These are phyloP conservation scores for Quiscalus mexicanus DNA, from an alignment of 2,113 vertebrate species.

Conservation along the genomic window DNA sequence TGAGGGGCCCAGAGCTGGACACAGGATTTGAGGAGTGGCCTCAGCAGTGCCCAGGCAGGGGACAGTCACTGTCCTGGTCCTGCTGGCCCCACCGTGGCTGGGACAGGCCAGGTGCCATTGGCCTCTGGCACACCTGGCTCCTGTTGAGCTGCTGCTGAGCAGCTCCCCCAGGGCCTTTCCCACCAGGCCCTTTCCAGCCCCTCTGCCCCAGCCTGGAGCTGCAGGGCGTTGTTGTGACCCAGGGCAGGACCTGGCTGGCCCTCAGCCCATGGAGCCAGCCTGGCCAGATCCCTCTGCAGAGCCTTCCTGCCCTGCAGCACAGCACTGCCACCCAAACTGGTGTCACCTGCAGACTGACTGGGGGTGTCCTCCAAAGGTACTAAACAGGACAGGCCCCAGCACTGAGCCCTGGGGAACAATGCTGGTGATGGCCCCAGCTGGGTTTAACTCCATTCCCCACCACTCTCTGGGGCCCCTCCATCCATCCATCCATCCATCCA, in stretches of 20 bases:
- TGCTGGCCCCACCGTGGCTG: neutral
- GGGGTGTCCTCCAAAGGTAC: neutral
- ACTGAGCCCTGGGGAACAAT: neutral
- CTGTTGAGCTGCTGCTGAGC: neutral
- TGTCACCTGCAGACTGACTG: neutral
- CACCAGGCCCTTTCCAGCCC: neutral
- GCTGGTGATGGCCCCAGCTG: neutral
- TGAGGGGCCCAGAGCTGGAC: neutral
- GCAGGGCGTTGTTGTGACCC: neutral
- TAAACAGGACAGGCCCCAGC: neutral
- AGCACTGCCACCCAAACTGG: neutral
- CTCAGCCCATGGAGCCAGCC: neutral
- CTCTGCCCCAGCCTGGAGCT: neutral
- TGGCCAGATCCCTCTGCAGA: neutral
- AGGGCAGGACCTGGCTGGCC: neutral
- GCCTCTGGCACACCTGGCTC: neutral
- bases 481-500: neutral
- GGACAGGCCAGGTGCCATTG: neutral
- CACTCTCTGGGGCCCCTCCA: fast-evolving
- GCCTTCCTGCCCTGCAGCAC: neutral
- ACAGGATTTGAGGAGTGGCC: neutral
- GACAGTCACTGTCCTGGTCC: fast-evolving
- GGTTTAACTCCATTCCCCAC: neutral
- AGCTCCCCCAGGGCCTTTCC: neutral
- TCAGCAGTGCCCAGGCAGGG: neutral